Percentiles rank a stretch among this genome's conserved stretches.
phyloP scores from a whole-genome alignment of 2,888 invertebrate genomes.

The Seira sanloemensis region DNA sequence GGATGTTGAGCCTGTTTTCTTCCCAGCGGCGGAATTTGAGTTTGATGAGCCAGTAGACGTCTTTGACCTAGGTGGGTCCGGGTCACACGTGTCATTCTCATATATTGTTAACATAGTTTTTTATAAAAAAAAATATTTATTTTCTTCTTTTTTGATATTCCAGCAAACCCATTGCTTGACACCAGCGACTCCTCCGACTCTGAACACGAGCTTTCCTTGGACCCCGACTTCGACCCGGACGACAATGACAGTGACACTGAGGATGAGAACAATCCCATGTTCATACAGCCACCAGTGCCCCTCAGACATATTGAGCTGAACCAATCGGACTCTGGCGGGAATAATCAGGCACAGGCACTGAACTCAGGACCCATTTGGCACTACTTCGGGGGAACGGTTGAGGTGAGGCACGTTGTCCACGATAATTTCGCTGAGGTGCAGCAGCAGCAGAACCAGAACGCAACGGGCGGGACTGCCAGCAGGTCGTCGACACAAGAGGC shows the following conservation, averaged over 20 bases:
- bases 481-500: background rate
- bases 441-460: conserved; percentile 15
- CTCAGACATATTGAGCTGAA: too few species aligned
- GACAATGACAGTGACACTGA: background rate
- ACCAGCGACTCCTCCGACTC: background rate
- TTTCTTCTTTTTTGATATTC: background rate
- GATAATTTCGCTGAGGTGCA: conserved; percentile 35
- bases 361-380: conserved; percentile 12
- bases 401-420: conserved; percentile 41
- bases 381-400: conserved; percentile 34
- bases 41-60: conserved; percentile 23
- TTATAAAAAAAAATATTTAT: background rate
- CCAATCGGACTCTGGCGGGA: too few species aligned
- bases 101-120: background rate
- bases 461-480: background rate
- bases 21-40: conserved; percentile 40
- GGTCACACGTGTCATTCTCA: background rate
- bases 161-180: background rate
- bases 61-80: background rate
- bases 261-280: background rate
- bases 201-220: background rate
- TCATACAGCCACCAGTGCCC: too few species aligned
- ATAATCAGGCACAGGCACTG: too few species aligned
- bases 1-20: conserved; percentile 49
- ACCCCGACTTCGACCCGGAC: background rate